Base-by-base conservation (phyloP, 2,113 vertebrate species). In the Chaenogobius annularis region DNA sequence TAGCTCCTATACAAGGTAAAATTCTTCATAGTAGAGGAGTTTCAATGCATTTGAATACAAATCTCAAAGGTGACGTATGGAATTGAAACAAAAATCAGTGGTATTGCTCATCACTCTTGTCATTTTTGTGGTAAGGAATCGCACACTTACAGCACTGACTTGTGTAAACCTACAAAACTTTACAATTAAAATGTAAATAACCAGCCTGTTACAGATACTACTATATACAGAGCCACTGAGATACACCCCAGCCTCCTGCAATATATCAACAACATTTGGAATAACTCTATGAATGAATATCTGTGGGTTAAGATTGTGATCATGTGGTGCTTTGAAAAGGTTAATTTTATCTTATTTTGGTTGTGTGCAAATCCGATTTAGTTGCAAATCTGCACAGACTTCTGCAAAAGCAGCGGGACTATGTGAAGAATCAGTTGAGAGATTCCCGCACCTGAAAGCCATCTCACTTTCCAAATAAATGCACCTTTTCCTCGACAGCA, bases 401-500 rank as follows among this genome's bases (percentile, higher is more conserved):
- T 19, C 65, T 71, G 74, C 52, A 22, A 82, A 74, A 68, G 65
- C 73, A 17, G 73, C 71, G 48, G 73, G 13, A 73, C 54, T 66
- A 52, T 67, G 64, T 77, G 63, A 47, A 78, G 69, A 78, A 74
- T 47, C 69, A 74, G 66, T 78, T 7, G 47, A 14, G 69, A 85
- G 75, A 80, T 85, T 80, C 71, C 74, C 70, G 73, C 35, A 59
- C 72, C 80, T 77, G 63, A 70, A 85, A 79, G 73, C 83, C 73
- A 64, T 73, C 70, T 69, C 73, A 65, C 66, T 75, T 63, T 76
- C 67, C 74, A 75, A 82, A 89, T 84, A 83, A 88, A 91, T 79
- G 70, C 63, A 54, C 80, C 79, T 78, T 81, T 78, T 72, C 70
- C 26, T 74, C 79, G 79, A 88, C 86, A 88, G 88, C 81, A 83